Evolutionary conservation across 2,888 invertebrate genomes (phyloP), one percentile per base, ranked within the genome.

Genomic region (Ectobius pallidus): DNA sequence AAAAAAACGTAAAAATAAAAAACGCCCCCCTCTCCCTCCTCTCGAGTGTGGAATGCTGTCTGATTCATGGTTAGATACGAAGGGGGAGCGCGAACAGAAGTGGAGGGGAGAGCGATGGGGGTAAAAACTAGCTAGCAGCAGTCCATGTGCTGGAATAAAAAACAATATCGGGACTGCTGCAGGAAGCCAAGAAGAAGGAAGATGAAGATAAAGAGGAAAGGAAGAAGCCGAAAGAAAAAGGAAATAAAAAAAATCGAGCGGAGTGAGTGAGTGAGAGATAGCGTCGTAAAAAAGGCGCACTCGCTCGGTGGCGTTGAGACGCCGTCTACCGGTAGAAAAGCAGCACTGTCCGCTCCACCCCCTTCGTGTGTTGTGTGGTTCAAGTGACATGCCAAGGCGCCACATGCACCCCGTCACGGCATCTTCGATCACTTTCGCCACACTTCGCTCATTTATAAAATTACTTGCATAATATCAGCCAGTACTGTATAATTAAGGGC

Each of bases 51-150:
- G 73, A 73, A 73, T 73, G 70, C 73, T 67, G 63, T 67, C 73
- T 73, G 73, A 73, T 73, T 73, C 73, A 73, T 73, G 71, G 71
- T 65, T 18, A 61, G 69, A 18, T 20, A 39, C 9, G 32, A 27
- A 34, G 22, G 16, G 61, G 67, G 70, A 52, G 62, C n/a, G 55
- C 39, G 44, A 65, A 42, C 55, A 16, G 69, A 46, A 25, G 58
- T 18, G 65, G 46, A 34, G 72, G 32, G 14, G 69, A 27, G 65
- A 63, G 55, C 16, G 68, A 63, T 20, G 70, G 39, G 67, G 72
- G 49, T 62, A 73, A 73, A 70, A 73, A 73, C 73, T 70, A 61
- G 52, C 62, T 49, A 55, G 70, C 58, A 18, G 42, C n/a, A 39
- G 67, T 20, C 55, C 22, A 22, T 14, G 22, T 55, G 55, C 34